These are phyloP conservation scores for Labia minor DNA, from an alignment of 2,888 invertebrate genomes.

Conservation along the genomic window DNA sequence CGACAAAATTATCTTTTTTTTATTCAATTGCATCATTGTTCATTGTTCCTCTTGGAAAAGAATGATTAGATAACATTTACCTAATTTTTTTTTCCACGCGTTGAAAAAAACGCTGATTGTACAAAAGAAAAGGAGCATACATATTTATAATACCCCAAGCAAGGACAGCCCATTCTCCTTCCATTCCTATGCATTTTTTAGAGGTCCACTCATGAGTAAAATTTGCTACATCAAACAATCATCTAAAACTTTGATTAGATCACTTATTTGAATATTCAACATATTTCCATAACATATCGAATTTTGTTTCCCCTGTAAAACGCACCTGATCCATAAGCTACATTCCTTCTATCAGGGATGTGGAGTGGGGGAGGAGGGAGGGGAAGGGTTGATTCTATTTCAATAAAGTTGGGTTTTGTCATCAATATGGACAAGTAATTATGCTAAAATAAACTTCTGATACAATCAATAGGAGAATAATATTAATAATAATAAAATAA, in stretches of 20 bases:
- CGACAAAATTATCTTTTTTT: neutral
- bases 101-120: slow-evolving; percentile 4
- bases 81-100: neutral
- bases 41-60: neutral
- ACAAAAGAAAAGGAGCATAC: neutral
- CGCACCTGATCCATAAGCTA: no score
- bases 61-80: slow-evolving; percentile 8
- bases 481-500: no score
- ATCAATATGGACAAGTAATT: no score
- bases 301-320: neutral
- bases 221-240: neutral
- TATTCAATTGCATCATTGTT: neutral
- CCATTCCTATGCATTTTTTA: no score
- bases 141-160: neutral
- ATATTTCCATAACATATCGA: neutral
- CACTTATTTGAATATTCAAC: slow-evolving; percentile 3
- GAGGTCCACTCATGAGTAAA: neutral
- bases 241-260: slow-evolving; percentile 7
- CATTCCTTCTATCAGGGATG: no score
- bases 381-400: no score
- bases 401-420: no score
- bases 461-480: no score
- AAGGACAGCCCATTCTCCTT: no score
- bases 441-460: no score
- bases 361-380: no score